Evolutionary conservation across 1,140 invertebrate genomes (phyloP), one percentile per base, ranked within the genome.

Genomic region (Lepidurus arcticus): DNA sequence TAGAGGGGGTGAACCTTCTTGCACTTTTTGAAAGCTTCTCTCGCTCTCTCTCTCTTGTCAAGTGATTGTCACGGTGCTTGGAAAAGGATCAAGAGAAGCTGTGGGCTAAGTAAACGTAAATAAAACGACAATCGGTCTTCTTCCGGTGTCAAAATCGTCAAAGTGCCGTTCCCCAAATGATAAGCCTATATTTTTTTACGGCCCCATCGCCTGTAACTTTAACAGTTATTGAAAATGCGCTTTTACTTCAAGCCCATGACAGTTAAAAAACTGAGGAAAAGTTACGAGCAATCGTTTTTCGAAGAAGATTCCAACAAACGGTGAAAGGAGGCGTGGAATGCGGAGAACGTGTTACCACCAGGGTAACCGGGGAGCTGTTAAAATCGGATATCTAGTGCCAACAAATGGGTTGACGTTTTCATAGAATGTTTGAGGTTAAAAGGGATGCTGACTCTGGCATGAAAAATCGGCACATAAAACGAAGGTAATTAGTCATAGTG

Each of bases 101-200:
- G 21, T 16, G 53, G 53, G n/a, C 13, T 65, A 65, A 65, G 53
- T 65, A 65, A 47, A 65, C 53, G 53, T 65, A 65, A 65, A 65
- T 65, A 65, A 65, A 65, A 65, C 53, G 53, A 65, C n/a, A 16
- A 65, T 65, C 53, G n/a, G 53, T 65, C 53, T 65, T 65, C 53
- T 65, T 65, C 53, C 13, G 13, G 53, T 65, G 53, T 65, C 53
- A 65, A 65, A 21, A 65, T 21, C 53, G 53, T 65, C 53, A 65
- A 65, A 65, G 13, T 65, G 53, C 53, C n/a, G 53, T 21, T 65
- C 34, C 13, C 16, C 53, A 65, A 65, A 65, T 65, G 53, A 21
- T 13, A 65, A 65, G 21, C 53, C 21, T 65, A 21, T 65, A 21
- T 21, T 65, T 65, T 13, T 21, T 65, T 65, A 16, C 6, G 8